A percentile compares a stretch with the other conserved stretches of the same genome.
Conservation (phyloP, 2,888 invertebrate genomes). For the Lysandra bellargus region DNA sequence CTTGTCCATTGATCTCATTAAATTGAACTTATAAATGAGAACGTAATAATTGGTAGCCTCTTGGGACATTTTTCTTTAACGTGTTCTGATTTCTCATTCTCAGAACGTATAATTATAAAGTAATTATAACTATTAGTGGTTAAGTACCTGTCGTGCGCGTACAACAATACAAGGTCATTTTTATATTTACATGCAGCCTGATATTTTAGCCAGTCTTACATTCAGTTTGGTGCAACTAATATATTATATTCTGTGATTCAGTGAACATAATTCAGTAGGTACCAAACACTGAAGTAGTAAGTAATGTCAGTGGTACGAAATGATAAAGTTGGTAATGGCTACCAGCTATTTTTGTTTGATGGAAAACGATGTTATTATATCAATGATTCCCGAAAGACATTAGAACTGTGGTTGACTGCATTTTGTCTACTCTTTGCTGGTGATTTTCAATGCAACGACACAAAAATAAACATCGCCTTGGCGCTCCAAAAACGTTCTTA, state of each 20-base stretch:
- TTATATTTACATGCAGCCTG: slow-evolving; percentile 18
- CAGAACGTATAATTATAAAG: slow-evolving; percentile 34
- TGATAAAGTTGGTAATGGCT: background rate
- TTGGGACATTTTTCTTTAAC: slow-evolving; percentile 1
- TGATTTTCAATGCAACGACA: slow-evolving; percentile 17
- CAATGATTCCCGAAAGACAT: background rate
- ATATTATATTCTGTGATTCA: background rate
- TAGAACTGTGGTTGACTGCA: background rate
- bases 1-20: background rate
- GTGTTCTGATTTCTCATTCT: slow-evolving; percentile 24
- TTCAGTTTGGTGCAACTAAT: background rate
- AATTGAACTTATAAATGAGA: background rate
- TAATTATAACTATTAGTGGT: slow-evolving; percentile 27
- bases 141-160: slow-evolving; percentile 15
- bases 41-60: background rate
- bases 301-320: background rate
- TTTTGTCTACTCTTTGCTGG: background rate
- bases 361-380: background rate
- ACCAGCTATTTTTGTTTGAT: background rate
- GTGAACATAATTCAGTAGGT: background rate
- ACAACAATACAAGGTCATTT: slow-evolving; percentile 22
- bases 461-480: slow-evolving; percentile 4
- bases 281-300: background rate
- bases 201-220: background rate
- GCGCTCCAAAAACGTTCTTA: slow-evolving; percentile 16